Percentiles rank a stretch among this genome's conserved stretches.
phyloP scores from a whole-genome alignment of 2,888 invertebrate genomes.

The Neoaliturus tenellus region DNA sequence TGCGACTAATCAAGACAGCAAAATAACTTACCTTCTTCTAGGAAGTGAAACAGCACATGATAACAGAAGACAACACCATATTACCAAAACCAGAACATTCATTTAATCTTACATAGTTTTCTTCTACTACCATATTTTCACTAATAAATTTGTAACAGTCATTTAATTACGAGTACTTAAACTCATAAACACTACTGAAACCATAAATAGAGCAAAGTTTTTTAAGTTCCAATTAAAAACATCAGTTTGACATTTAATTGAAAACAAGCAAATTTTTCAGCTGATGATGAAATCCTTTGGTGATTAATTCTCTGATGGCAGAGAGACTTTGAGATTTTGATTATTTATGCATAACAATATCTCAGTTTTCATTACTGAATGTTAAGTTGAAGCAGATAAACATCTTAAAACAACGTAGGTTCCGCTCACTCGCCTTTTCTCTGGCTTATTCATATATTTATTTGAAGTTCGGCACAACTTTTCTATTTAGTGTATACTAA shows the following conservation, averaged over 20 bases:
- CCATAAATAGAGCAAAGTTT: not conserved
- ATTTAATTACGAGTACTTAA: not conserved
- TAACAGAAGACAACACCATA: not conserved
- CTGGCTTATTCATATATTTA: too few relatives aligned
- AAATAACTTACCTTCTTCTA: slow-evolving; percentile 3
- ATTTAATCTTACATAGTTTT: not conserved
- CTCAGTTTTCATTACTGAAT: too few relatives aligned
- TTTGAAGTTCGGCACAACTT: too few relatives aligned
- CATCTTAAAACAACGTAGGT: too few relatives aligned
- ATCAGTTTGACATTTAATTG: slow-evolving; percentile 1
- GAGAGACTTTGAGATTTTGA: too few relatives aligned
- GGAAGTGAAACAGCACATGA: not conserved
- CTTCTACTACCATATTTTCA: slow-evolving; percentile 8
- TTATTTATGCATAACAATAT: too few relatives aligned
- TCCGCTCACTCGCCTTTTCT: too few relatives aligned
- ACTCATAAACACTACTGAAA: not conserved
- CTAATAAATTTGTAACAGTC: not conserved
- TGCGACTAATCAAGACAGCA: not conserved
- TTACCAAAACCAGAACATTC: not conserved
- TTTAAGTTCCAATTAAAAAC: not conserved
- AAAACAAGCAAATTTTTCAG: too few relatives aligned
- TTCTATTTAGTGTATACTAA: too few relatives aligned
- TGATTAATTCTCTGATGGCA: too few relatives aligned
- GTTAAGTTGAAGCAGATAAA: too few relatives aligned
- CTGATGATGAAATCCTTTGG: too few relatives aligned